A percentile compares a stretch with the other conserved stretches of the same genome.
phyloP scores from a whole-genome alignment of 2,113 vertebrate genomes.

The Odontesthes bonariensis region DNA sequence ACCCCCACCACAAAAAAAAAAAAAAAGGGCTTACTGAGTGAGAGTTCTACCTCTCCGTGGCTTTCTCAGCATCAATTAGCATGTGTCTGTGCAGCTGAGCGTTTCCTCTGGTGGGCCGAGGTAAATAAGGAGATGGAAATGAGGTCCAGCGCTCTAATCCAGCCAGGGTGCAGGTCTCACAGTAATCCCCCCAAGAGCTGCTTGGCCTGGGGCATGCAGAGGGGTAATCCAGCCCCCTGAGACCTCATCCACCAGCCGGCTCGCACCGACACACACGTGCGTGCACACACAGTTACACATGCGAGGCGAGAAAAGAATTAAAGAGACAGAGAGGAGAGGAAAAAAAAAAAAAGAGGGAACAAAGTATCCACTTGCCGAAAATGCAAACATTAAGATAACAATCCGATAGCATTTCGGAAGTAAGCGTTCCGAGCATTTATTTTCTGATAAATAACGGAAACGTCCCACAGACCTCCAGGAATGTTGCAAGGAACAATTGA shows the following conservation, averaged over 20 bases:
- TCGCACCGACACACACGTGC: constrained; percentile 25
- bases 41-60: constrained; percentile 60
- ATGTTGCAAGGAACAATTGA: neutral
- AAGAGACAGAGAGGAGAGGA: constrained; percentile 16
- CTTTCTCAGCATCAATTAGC: constrained; percentile 82
- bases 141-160: constrained; percentile 80
- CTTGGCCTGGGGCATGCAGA: constrained; percentile 83
- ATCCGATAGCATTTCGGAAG: constrained; percentile 30
- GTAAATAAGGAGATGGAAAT: constrained; percentile 82
- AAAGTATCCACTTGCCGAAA: constrained; percentile 54
- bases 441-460: too few relatives aligned
- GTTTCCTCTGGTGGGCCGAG: constrained; percentile 77
- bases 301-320: constrained; percentile 11
- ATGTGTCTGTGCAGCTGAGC: constrained; percentile 81
- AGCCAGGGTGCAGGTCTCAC: constrained; percentile 80
- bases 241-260: constrained; percentile 71
- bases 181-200: constrained; percentile 83
- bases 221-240: constrained; percentile 81
- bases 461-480: neutral
- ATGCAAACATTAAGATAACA: constrained; percentile 47
- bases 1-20: constrained; percentile 20
- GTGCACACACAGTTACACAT: constrained; percentile 35
- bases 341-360: constrained; percentile 21
- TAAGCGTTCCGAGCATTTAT: constrained; percentile 16
- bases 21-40: constrained; percentile 57